Base-by-base conservation (phyloP, 2,113 vertebrate species). In the Takifugu bimaculatus region DNA sequence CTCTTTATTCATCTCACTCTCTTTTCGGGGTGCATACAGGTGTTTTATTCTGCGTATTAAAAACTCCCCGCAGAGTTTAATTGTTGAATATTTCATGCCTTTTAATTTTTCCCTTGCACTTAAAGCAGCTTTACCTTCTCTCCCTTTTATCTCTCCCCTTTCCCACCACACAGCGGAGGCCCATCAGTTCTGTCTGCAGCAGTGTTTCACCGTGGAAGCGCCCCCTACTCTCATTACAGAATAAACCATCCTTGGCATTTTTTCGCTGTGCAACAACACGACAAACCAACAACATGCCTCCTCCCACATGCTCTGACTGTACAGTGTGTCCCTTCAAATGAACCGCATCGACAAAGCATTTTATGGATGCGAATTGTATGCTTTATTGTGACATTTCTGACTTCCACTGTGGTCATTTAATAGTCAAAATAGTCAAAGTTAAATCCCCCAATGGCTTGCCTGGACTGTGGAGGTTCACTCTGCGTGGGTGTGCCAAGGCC, bases 31-130 rank as follows among this genome's bases (percentile, higher is more conserved):
- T 53, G 64, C 54, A 72, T 14, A n/a, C n/a, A 48, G 63, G 66
- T 77, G 76, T 78, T 63, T 74, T 77, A 84, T 72, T 85, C 66
- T 68, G 62, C 74, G 59, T 68, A 75, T 74, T 69, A 81, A 86
- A 80, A 85, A 82, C 66, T 70, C 79, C 76, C 70, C 73, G 58
- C 43, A 5, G 71, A 74, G 50, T 67, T 67, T 67, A 69, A 78
- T 74, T 83, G 62, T 74, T 84, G 72, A 84, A 88, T 87, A 84
- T 88, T 86, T 86, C 45, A 90, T 87, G 66, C 42, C 50, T 72
- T 87, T 79, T 65, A 56, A 77, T 87, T 86, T 74, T 86, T 74
- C 35, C 57, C n/a, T 3, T 47, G 45, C 63, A 75, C 65, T 76
- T 58, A 70, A 63, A 72, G 66, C 48, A 70, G 77, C 65, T 83